Evolutionary conservation across 2,113 vertebrate genomes (phyloP).

Genomic region (Elanoides forficatus): DNA sequence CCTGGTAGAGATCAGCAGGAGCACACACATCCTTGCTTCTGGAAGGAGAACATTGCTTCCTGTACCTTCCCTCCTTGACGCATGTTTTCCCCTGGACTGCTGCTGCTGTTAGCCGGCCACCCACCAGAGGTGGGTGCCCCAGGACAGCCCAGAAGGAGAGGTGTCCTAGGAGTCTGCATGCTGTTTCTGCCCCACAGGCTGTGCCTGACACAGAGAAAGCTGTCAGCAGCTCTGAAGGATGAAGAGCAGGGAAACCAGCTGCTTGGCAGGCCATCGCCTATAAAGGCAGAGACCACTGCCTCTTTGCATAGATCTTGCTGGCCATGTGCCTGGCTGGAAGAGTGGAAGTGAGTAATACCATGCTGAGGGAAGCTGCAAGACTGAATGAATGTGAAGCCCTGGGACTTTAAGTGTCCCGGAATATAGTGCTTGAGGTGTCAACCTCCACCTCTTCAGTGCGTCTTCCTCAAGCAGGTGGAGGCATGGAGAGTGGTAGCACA

Average conservation of each 20-base stretch:
- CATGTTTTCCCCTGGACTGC: background rate
- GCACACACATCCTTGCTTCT: background rate
- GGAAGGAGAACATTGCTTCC: background rate
- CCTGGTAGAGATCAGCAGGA: background rate
- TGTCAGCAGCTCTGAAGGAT: background rate
- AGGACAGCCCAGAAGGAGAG: background rate
- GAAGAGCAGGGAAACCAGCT: background rate
- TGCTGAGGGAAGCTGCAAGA: background rate
- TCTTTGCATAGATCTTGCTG: conserved; percentile 26
- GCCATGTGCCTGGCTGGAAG: background rate
- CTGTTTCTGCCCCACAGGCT: background rate
- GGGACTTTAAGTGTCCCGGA: background rate
- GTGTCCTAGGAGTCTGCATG: background rate
- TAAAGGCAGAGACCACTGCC: conserved; percentile 23
- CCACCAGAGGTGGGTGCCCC: background rate
- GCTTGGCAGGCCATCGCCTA: background rate
- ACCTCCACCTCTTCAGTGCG: background rate
- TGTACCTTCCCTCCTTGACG: background rate
- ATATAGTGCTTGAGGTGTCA: background rate
- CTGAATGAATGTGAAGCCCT: background rate
- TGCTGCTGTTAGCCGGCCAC: background rate
- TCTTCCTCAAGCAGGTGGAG: background rate
- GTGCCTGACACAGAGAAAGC: background rate
- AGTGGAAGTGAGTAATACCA: background rate
- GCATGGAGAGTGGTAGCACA: background rate